These are phyloP conservation scores for Anseranas semipalmata DNA, from an alignment of 2,113 vertebrate genomes.

Conservation along the genomic window DNA sequence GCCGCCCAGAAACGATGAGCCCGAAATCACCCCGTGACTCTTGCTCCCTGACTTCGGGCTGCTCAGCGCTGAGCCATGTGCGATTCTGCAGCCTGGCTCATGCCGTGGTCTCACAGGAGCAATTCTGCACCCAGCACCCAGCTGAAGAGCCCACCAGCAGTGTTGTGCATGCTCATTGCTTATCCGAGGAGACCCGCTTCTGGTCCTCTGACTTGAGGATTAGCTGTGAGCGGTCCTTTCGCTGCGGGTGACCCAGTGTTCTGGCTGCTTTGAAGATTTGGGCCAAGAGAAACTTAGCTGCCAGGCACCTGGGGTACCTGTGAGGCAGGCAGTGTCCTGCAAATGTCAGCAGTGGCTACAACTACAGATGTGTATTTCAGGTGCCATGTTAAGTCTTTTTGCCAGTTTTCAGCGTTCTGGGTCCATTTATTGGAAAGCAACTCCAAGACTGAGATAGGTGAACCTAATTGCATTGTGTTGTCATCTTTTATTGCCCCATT, in stretches of 20 bases:
- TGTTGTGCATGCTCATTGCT: fast-evolving
- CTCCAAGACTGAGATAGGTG: background rate
- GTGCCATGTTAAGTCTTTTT: background rate
- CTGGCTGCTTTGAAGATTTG: background rate
- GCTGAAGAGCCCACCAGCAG: background rate
- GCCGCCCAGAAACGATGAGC: fast-evolving
- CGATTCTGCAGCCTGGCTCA: background rate
- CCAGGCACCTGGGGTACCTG: background rate
- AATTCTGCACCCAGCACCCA: fast-evolving
- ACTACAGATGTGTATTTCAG: background rate
- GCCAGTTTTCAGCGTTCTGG: background rate
- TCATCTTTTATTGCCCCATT: fast-evolving
- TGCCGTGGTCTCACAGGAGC: background rate
- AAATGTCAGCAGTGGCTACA: background rate
- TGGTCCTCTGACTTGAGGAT: background rate
- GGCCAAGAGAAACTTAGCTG: background rate
- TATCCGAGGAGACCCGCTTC: background rate
- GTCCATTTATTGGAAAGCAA: background rate
- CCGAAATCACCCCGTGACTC: background rate
- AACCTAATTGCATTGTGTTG: background rate
- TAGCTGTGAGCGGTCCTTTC: background rate
- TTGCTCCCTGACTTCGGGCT: background rate
- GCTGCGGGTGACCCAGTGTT: background rate
- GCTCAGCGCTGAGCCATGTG: fast-evolving
- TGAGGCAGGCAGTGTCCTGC: background rate